Evolutionary conservation across 2,113 vertebrate species (phyloP).

Genomic region (Petroica traversi): DNA sequence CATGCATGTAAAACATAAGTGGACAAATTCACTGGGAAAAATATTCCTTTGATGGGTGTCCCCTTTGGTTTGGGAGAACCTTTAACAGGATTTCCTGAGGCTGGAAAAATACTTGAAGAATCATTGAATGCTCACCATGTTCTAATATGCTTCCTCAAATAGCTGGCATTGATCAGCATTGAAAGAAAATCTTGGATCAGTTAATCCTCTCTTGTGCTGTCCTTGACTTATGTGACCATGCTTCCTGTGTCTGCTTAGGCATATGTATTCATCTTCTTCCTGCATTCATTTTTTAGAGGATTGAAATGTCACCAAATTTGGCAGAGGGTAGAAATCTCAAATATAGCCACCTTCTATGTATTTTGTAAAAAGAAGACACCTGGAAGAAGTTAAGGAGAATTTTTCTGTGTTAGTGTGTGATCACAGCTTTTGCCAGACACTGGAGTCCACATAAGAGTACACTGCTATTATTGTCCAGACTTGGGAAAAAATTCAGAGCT

Average conservation of each 20-base stretch:
- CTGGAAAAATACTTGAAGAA: not conserved
- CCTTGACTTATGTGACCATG: not conserved
- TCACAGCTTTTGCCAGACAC: not conserved
- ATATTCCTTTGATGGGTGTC: not conserved
- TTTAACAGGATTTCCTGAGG: not conserved
- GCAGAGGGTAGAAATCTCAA: not conserved
- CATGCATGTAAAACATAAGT: not conserved
- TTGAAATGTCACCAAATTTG: not conserved
- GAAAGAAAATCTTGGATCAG: not conserved
- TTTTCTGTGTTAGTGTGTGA: not conserved
- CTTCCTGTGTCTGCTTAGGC: not conserved
- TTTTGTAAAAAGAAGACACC: not conserved
- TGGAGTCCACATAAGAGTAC: not conserved
- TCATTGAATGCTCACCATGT: not conserved
- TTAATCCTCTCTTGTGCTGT: not conserved
- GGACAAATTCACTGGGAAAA: not conserved
- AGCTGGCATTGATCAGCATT: not conserved
- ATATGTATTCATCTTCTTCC: not conserved
- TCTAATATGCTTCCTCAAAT: not conserved
- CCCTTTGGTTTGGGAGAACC: not conserved
- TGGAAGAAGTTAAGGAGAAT: not conserved
- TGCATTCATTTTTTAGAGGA: not conserved
- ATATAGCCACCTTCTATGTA: not conserved
- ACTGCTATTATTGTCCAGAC: not conserved
- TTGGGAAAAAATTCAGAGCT: not conserved